These are phyloP conservation scores for Marisa cornuarietis DNA, from an alignment of 1,140 invertebrate species.

Conservation along the genomic window DNA sequence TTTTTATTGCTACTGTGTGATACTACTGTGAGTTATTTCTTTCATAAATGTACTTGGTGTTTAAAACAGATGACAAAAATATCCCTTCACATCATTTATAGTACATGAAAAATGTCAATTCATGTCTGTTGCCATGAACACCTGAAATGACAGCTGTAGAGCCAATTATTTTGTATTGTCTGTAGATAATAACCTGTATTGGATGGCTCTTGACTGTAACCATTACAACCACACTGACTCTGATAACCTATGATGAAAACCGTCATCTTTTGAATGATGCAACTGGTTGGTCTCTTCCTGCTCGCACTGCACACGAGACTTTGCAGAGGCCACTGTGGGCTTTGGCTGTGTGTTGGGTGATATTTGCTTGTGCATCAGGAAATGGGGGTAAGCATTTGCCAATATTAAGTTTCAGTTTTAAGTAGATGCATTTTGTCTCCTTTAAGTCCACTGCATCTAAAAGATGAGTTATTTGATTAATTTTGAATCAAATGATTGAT, in stretches of 20 bases:
- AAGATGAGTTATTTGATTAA: no score
- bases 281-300: constrained; percentile 4
- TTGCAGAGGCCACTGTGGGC: constrained; percentile 60
- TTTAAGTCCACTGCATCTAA: no score
- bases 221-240: constrained; percentile 8
- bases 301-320: constrained; percentile 33
- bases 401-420: not conserved
- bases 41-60: no score
- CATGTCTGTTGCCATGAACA: no score
- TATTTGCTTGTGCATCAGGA: constrained; percentile 61
- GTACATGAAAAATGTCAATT: no score
- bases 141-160: no score
- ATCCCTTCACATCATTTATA: no score
- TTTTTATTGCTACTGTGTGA: no score
- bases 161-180: no score
- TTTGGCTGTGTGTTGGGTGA: constrained; percentile 63
- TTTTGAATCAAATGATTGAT: no score
- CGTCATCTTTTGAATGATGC: constrained; percentile 16
- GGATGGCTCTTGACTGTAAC: constrained; percentile 36
- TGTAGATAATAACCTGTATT: not conserved
- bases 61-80: no score
- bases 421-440: not conserved
- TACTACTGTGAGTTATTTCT: no score
- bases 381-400: constrained; percentile 35
- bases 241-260: constrained; percentile 24